Evolutionary conservation across 2,888 invertebrate species (phyloP), one percentile per base, ranked within the genome.

Genomic region (Trissolcus japonicus): DNA sequence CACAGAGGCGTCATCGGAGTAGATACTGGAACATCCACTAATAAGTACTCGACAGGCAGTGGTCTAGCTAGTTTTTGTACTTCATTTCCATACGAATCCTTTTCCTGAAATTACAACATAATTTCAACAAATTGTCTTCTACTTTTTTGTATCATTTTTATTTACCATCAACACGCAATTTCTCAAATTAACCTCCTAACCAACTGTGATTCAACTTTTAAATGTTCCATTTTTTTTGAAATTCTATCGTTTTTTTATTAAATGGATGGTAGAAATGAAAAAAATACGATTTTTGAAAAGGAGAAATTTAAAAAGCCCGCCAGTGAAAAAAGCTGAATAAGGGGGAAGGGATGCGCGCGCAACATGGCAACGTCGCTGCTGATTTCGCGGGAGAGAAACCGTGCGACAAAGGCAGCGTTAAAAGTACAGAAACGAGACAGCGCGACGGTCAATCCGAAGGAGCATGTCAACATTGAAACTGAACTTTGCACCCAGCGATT

Each of bases 21-120:
- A 63, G 98, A 97, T 81, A 96, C 96, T 81, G 99, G 98, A 85
- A 99, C 95, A 91, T 99, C 98, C 82, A 99, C 94, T 86, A 99
- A 92, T 86, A 99, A 92, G 91, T 99, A 99, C 88, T 98, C 99
- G 60, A 99, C 98, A 7, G 99, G 99, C 85, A 99, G 91, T 67
- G 98, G 98, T 86, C 97, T 93, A 29, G 96, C 98, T 85, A 97
- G 90, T 86, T 96, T 94, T 76, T 95, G 94, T 81, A 99, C 98
- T 91, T 99, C 98, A 90, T 99, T 99, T 65, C 98, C 98, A 90
- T 99, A 99, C 80, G 93, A 93, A 91, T 99, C 99, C 88, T 97
- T 98, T 90, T 97, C 96, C 98, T 98, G 16, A 88, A 89, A 61
- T 19, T 4, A 25, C 7, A 57, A 25, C 35, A 51, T 51, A 40